Conservation (phyloP, 2,888 invertebrate species). For the Sericinus montela region DNA sequence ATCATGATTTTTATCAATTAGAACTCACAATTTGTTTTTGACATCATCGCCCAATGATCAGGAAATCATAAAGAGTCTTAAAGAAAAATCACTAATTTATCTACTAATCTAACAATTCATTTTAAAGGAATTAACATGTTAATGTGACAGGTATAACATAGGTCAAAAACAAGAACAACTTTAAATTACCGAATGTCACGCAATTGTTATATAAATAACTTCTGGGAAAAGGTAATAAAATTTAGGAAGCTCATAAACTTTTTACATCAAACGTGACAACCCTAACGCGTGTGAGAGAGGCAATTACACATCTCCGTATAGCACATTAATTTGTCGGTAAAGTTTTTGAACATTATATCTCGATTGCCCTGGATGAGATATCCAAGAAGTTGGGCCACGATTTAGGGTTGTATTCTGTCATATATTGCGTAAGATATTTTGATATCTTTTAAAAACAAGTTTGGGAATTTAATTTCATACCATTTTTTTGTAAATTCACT, state of each 20-base stretch:
- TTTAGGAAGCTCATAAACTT: not conserved
- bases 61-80: too few relatives aligned
- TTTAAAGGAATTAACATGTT: too few relatives aligned
- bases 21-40: too few relatives aligned
- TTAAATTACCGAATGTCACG: not conserved
- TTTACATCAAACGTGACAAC: not conserved
- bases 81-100: too few relatives aligned
- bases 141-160: too few relatives aligned
- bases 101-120: too few relatives aligned
- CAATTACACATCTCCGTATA: constrained; percentile 26
- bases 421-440: constrained; percentile 16
- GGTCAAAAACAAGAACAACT: too few relatives aligned
- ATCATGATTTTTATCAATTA: too few relatives aligned
- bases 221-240: not conserved
- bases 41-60: too few relatives aligned
- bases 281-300: constrained; percentile 11
- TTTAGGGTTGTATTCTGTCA: constrained; percentile 10
- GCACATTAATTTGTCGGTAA: constrained; percentile 50
- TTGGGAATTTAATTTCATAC: too few relatives aligned
- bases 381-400: constrained; percentile 9
- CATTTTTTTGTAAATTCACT: too few relatives aligned
- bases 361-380: constrained; percentile 38
- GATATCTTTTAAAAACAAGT: not conserved
- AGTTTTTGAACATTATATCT: constrained; percentile 39
- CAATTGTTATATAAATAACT: not conserved